These are phyloP conservation scores for Chesias legatella DNA, from an alignment of 2,888 invertebrate species.

Conservation along the genomic window DNA sequence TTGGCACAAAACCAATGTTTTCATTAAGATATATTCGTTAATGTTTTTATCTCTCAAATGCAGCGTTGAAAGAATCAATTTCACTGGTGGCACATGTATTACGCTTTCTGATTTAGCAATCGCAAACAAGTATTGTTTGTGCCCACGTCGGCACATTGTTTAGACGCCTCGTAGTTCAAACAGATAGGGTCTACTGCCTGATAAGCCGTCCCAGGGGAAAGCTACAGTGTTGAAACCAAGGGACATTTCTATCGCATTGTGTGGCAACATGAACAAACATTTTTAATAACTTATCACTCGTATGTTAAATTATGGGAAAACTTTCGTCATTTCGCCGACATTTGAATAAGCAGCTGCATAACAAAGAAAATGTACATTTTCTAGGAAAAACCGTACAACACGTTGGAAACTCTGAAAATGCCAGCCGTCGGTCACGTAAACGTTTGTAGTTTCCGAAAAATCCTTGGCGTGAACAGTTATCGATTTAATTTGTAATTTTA, in stretches of 20 bases:
- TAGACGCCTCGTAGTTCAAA: conserved; percentile 49
- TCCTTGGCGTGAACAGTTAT: conserved; percentile 25
- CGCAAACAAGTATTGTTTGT: conserved; percentile 45
- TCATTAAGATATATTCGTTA: conserved; percentile 22
- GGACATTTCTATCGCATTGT: conserved; percentile 27
- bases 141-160: conserved; percentile 49
- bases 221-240: conserved; percentile 39
- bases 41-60: conserved; percentile 20
- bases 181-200: conserved; percentile 48
- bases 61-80: conserved; percentile 20
- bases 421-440: conserved; percentile 23
- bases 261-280: conserved; percentile 26
- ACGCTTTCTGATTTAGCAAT: conserved; percentile 42
- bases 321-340: conserved; percentile 19
- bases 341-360: too few species aligned
- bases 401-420: background rate
- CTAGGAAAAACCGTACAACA: too few species aligned
- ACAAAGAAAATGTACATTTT: too few species aligned
- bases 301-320: conserved; percentile 10
- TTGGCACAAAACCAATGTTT: conserved; percentile 48
- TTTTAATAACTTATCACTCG: conserved; percentile 12
- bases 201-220: conserved; percentile 48
- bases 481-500: conserved; percentile 20
- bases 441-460: conserved; percentile 13
- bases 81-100: conserved; percentile 28